These are phyloP conservation scores for Tetanocera ferruginea DNA, from an alignment of 2,888 invertebrate genomes.

Conservation along the genomic window DNA sequence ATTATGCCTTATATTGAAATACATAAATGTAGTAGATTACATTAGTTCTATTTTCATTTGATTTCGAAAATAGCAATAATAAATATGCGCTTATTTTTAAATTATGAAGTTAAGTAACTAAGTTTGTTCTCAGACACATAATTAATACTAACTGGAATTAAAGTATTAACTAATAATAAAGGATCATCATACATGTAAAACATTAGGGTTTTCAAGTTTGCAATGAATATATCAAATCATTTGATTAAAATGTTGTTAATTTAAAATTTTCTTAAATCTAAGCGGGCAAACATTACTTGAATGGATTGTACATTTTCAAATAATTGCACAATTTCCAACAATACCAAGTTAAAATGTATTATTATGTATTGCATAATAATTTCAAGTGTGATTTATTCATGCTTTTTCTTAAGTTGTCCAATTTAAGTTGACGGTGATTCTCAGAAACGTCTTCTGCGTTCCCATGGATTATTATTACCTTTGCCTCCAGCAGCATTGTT, in stretches of 20 bases:
- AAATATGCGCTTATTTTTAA: slow-evolving; percentile 16
- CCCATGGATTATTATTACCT: slow-evolving; percentile 67
- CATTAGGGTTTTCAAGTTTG: not conserved
- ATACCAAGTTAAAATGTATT: slow-evolving; percentile 9
- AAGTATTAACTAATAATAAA: slow-evolving; percentile 11
- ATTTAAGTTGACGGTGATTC: slow-evolving; percentile 45
- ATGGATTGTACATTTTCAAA: slow-evolving; percentile 1
- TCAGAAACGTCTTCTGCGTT: slow-evolving; percentile 69
- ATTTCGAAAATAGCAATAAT: slow-evolving; percentile 11
- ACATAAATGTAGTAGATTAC: slow-evolving; percentile 19
- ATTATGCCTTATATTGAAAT: slow-evolving; percentile 12
- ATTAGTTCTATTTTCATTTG: slow-evolving; percentile 9
- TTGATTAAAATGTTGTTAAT: not conserved
- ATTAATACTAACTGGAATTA: slow-evolving; percentile 11
- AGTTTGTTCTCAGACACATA: slow-evolving; percentile 13
- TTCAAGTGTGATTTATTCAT: not conserved
- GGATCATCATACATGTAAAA: not conserved
- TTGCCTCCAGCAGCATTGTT: slow-evolving; percentile 55
- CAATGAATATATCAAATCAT: not conserved
- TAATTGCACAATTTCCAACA: not conserved
- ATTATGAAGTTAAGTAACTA: not conserved
- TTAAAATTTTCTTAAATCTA: slow-evolving; percentile 16
- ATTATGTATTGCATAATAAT: slow-evolving; percentile 19
- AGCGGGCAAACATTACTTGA: not conserved
- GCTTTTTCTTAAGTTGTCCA: slow-evolving; percentile 33